These are phyloP conservation scores for Glyphotaelius pellucidus DNA, from an alignment of 2,888 invertebrate genomes.

Conservation along the genomic window DNA sequence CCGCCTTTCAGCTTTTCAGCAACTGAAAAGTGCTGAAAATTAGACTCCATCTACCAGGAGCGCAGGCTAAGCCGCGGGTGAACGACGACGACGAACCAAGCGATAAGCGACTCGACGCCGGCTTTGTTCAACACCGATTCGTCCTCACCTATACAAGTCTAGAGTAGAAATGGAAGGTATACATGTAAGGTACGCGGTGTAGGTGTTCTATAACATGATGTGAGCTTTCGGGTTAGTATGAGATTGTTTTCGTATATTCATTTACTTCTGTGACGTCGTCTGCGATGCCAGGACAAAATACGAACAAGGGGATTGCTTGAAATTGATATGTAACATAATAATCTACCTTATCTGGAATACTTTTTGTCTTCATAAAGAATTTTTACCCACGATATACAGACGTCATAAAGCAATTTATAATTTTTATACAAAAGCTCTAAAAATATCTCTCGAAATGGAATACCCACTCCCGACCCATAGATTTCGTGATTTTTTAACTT, in stretches of 20 bases:
- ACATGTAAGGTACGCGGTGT: background rate
- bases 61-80: background rate
- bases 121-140: background rate
- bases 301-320: background rate
- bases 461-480: too few species aligned
- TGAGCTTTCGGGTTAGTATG: background rate
- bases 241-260: constrained; percentile 1
- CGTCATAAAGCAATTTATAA: too few species aligned
- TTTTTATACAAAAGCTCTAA: background rate
- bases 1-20: constrained; percentile 30
- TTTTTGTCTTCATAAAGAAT: background rate
- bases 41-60: constrained; percentile 42
- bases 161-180: background rate
- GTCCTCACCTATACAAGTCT: background rate
- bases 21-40: constrained; percentile 49
- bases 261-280: constrained; percentile 44
- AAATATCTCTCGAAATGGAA: background rate
- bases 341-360: background rate
- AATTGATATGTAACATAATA: background rate
- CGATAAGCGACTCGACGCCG: constrained; percentile 5
- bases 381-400: background rate
- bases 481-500: too few species aligned
- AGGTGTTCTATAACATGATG: background rate
- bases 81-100: background rate
- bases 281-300: constrained; percentile 42